Percentiles rank a stretch among this genome's conserved stretches.
Conservation (phyloP, 2,888 invertebrate genomes). For the Xanthia icteritia region DNA sequence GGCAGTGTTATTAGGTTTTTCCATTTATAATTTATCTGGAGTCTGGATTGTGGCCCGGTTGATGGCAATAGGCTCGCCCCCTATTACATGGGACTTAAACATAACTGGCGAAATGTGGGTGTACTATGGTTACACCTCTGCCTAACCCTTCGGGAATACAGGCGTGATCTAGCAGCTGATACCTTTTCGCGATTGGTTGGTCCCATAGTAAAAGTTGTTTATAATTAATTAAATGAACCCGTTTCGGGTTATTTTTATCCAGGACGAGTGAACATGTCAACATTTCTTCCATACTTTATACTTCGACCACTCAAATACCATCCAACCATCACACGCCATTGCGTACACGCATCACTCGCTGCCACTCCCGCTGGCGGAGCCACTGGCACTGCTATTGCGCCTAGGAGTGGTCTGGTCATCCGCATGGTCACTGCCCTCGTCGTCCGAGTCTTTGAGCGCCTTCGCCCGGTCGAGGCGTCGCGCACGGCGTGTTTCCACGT, state of each 20-base stretch:
- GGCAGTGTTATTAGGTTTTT: too few species aligned
- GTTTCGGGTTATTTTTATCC: neutral
- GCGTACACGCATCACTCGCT: constrained; percentile 60
- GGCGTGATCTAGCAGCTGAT: neutral
- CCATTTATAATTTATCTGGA: too few species aligned
- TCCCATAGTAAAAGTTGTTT: neutral
- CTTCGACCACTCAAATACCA: neutral
- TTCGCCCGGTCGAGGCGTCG: constrained; percentile 94
- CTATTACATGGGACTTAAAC: too few species aligned
- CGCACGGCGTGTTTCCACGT: constrained; percentile 94
- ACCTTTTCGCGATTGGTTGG: neutral
- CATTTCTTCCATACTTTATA: neutral
- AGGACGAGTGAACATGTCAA: neutral
- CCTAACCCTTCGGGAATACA: too few species aligned
- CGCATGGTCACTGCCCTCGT: constrained; percentile 85
- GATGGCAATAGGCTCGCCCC: too few species aligned
- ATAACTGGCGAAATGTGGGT: too few species aligned
- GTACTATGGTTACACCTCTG: too few species aligned
- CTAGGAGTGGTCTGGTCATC: constrained; percentile 63
- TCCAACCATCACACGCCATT: neutral
- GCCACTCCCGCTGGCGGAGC: constrained; percentile 67
- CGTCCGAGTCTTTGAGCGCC: constrained; percentile 95
- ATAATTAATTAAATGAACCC: neutral
- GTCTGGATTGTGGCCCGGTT: too few species aligned
- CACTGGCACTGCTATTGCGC: constrained; percentile 72